Evolutionary conservation across 2,888 invertebrate species (phyloP).

Genomic region (Phortica magna): DNA sequence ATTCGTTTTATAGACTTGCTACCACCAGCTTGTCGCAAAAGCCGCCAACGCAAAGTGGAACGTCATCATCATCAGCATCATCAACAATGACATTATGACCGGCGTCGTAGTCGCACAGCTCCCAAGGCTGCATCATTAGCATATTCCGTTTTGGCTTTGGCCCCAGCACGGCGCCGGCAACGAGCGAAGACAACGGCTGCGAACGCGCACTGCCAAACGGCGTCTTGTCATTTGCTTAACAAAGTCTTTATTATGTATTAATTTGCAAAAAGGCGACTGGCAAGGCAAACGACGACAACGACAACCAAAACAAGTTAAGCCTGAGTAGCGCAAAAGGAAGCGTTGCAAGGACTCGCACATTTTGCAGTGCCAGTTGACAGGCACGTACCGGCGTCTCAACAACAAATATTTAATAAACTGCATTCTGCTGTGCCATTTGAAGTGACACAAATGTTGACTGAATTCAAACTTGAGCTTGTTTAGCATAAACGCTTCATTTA

Average conservation of each 20-base stretch:
- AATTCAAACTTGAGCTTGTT: too few relatives aligned
- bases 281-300: background rate
- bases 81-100: background rate
- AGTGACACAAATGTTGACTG: too few relatives aligned
- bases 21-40: background rate
- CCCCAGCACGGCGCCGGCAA: background rate
- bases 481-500: too few relatives aligned
- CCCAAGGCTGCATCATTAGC: slow-evolving; percentile 15
- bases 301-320: background rate
- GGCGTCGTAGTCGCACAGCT: background rate
- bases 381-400: background rate
- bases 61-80: background rate
- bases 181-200: background rate
- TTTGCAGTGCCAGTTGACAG: background rate
- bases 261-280: background rate
- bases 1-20: background rate
- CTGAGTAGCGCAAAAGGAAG: background rate
- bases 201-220: background rate
- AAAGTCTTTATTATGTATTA: slow-evolving; percentile 20
- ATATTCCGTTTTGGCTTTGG: background rate
- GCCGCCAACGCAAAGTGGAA: background rate
- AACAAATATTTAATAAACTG: background rate
- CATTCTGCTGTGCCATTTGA: background rate
- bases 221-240: background rate
- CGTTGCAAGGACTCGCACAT: background rate